These are phyloP conservation scores for Simalia tracyae DNA, from an alignment of 2,797 vertebrate genomes.

Conservation along the genomic window DNA sequence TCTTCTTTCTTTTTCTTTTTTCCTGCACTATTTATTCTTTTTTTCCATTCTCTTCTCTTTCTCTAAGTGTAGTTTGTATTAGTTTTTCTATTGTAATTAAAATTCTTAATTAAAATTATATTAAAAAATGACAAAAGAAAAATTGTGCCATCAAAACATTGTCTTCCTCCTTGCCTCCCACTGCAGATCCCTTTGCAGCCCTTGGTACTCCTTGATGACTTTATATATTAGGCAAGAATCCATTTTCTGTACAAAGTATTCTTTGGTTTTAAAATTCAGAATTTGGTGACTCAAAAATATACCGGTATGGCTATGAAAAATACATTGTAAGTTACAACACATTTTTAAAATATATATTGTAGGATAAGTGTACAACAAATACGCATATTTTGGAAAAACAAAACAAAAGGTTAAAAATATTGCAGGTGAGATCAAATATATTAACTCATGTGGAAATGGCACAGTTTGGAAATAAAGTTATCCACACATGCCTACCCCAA, in stretches of 20 bases:
- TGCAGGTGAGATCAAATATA: background rate
- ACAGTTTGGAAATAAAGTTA: background rate
- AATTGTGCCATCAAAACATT: background rate
- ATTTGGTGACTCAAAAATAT: background rate
- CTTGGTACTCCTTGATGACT: background rate
- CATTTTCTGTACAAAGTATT: background rate
- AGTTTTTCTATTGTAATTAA: background rate
- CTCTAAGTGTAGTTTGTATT: background rate
- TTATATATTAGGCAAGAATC: background rate
- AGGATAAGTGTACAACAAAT: background rate
- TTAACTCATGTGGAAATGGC: background rate
- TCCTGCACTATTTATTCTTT: background rate
- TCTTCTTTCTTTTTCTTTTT: background rate
- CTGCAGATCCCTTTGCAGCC: background rate
- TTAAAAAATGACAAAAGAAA: background rate
- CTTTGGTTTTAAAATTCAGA: background rate
- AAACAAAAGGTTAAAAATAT: background rate
- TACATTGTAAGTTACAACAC: background rate
- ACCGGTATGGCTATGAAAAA: background rate
- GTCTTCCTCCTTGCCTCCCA: background rate
- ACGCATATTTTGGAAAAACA: background rate
- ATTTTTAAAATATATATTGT: background rate
- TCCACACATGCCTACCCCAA: background rate
- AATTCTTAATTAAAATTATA: background rate
- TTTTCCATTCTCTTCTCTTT: background rate